Evolutionary conservation across 1,140 invertebrate genomes (phyloP), one percentile per base, ranked within the genome.

Genomic region (Hermetia illucens): DNA sequence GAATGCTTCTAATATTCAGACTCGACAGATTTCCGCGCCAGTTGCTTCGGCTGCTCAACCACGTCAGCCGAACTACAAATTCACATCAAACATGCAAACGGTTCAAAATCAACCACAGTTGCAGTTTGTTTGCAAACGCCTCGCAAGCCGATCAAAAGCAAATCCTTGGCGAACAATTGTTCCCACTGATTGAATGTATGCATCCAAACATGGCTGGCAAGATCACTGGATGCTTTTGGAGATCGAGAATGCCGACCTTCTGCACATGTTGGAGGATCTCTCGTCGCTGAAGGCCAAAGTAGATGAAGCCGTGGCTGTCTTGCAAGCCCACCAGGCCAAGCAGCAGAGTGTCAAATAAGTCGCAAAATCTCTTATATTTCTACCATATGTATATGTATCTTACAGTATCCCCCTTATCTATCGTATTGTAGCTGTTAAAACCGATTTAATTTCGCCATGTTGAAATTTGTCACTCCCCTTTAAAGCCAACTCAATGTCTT

Each of bases 221-320:
- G 66, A 98, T 99, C 50, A 99, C 96, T 49, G 96, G 96, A 99
- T 99, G 96, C 75, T 99, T 65, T 64, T 99, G 44, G 95, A 99
- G 63, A 99, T 99, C 55, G 95, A 99, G 67, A 98, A 98, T 63
- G 88, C 91, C 12, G 96, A 98, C 61, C 65, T 99, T 38, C 67
- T 98, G 46, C 93, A 98, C 69, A 95, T 99, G 92, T 71, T 99
- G 49, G 95, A 98, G 61, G 88, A 97, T 62, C 79, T 78, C 40
- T 92, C 96, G 50, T 89, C 91, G 15, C 74, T 98, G 18, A 93
- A 94, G 61, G 83, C 86, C 41, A 98, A 97, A 72, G 88, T 93
- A 36, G 92, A 96, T 58, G 92, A 97, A 66, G 93, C 92, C 46
- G 88, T 98, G 48, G 90, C 91, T 63, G 92, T 97, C 41, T 70